Conservation (phyloP, 1,140 invertebrate genomes). For the Sinonovacula constricta region DNA sequence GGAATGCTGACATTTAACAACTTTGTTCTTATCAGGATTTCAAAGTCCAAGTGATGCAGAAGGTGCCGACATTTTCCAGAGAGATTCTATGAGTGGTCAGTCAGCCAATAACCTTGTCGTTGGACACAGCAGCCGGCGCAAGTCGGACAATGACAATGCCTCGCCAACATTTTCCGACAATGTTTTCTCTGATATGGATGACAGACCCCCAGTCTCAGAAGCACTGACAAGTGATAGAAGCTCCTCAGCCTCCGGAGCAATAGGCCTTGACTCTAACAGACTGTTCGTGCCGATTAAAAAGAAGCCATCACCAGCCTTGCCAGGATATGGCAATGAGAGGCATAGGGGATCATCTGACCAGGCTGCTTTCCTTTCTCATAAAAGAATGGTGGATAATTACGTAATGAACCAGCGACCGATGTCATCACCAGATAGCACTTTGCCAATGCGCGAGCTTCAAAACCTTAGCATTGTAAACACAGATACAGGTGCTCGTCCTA, state of each 20-base stretch:
- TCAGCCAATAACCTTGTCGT: neutral
- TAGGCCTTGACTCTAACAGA: slow-evolving; percentile 2
- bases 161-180: slow-evolving; percentile 43
- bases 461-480: too few species aligned
- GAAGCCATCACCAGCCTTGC: slow-evolving; percentile 21
- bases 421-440: neutral
- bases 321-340: neutral
- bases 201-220: neutral
- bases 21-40: neutral
- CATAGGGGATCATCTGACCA: neutral
- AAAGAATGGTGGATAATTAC: neutral
- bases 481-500: slow-evolving; percentile 25
- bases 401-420: neutral
- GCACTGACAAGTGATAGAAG: neutral
- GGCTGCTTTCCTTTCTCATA: neutral
- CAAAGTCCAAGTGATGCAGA: neutral
- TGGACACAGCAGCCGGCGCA: neutral
- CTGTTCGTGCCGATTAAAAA: slow-evolving; percentile 51
- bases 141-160: slow-evolving; percentile 30
- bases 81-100: too few species aligned
- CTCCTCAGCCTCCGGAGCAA: neutral
- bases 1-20: neutral
- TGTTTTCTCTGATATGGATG: slow-evolving; percentile 36
- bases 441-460: neutral
- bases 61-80: neutral